Evolutionary conservation across 2,113 vertebrate genomes (phyloP).

Genomic region (Callocephalon fimbriatum): DNA sequence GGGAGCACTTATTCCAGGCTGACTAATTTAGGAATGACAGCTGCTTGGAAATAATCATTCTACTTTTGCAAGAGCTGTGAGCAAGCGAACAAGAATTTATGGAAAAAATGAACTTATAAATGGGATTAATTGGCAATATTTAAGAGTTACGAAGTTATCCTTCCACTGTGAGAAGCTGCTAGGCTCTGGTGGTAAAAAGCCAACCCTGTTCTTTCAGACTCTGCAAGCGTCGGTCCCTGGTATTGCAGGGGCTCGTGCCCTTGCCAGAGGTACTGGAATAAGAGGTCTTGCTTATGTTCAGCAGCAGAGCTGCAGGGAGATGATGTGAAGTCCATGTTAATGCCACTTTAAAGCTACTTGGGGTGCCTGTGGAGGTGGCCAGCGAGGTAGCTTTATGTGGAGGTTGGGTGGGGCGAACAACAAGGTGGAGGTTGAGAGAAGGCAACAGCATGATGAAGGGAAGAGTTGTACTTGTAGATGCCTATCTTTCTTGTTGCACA

Average conservation of each 20-base stretch:
- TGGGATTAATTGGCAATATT: background rate
- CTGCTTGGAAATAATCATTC: conserved; percentile 31
- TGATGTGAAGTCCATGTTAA: fast-evolving
- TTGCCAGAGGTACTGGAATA: background rate
- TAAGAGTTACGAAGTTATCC: background rate
- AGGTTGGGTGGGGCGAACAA: background rate
- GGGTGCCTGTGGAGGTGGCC: background rate
- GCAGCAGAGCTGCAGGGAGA: background rate
- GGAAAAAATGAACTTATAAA: background rate
- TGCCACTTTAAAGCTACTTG: background rate
- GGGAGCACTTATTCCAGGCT: background rate
- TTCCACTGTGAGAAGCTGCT: background rate
- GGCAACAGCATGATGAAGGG: background rate
- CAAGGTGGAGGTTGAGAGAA: background rate
- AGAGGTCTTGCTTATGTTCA: background rate
- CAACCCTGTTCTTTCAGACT: background rate
- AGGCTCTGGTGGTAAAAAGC: background rate
- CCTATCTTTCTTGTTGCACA: background rate
- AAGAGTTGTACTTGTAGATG: background rate
- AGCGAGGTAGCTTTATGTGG: fast-evolving
- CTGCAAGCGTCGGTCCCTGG: fast-evolving
- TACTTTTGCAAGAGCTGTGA: conserved; percentile 29
- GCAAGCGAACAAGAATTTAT: conserved; percentile 31
- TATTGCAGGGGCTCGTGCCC: background rate
- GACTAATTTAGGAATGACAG: conserved; percentile 47